Conservation (phyloP, 2,113 vertebrate species). For the Leiothrix lutea region DNA sequence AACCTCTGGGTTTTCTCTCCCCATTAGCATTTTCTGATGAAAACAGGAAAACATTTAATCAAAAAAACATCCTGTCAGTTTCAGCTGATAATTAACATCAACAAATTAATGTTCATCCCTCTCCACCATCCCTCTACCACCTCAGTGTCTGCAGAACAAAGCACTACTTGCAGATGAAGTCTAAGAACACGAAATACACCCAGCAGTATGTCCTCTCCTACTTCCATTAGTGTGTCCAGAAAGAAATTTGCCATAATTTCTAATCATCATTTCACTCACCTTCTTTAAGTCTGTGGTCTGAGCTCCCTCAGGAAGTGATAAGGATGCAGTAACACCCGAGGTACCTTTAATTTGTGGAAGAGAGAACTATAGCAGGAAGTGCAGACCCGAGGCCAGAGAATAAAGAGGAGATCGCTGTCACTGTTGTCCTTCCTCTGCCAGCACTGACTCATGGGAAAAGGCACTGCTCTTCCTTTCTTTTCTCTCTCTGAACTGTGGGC, state of each 20-base stretch:
- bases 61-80: background rate
- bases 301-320: background rate
- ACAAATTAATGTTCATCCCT: background rate
- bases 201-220: background rate
- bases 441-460: background rate
- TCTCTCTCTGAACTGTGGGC: background rate
- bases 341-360: background rate
- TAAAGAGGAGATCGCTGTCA: background rate
- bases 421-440: background rate
- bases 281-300: background rate
- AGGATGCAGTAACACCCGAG: background rate
- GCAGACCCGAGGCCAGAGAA: accelerated
- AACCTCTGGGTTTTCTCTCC: background rate
- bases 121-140: background rate
- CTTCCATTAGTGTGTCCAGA: background rate
- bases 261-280: background rate
- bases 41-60: background rate
- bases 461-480: background rate
- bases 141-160: background rate
- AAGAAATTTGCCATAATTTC: background rate
- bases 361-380: background rate
- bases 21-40: background rate
- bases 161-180: background rate
- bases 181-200: background rate
- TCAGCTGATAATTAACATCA: background rate